phyloP scores from a whole-genome alignment of 2,797 vertebrate genomes.

The Nannoperca obscura region DNA sequence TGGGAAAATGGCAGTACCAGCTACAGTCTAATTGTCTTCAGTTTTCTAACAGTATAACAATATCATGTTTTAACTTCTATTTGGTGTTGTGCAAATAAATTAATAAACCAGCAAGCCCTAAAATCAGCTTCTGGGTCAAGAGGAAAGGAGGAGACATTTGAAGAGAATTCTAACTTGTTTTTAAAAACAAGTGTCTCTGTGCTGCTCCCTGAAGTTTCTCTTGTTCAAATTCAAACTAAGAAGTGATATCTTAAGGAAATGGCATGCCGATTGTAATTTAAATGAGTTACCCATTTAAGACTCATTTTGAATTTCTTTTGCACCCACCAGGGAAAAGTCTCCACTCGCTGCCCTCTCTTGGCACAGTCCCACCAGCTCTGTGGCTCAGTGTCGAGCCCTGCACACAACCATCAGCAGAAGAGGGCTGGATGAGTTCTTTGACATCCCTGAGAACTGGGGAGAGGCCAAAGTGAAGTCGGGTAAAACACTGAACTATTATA shows the following conservation, averaged over 20 bases:
- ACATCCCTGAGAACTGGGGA: conserved; percentile 93
- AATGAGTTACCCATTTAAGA: background rate
- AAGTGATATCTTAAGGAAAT: background rate
- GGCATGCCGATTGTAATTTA: background rate
- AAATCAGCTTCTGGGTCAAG: background rate
- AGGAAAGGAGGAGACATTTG: background rate
- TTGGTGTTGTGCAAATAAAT: background rate
- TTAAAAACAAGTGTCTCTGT: background rate
- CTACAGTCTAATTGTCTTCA: background rate
- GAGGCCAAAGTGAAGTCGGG: conserved; percentile 92
- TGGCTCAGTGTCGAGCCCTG: conserved; percentile 77
- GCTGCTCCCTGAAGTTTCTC: background rate
- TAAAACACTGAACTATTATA: conserved; percentile 61
- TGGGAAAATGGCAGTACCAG: background rate
- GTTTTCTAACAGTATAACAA: background rate
- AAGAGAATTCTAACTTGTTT: background rate
- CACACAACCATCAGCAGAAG: conserved; percentile 85
- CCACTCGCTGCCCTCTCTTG: background rate
- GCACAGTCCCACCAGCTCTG: conserved; percentile 28
- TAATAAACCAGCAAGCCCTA: background rate
- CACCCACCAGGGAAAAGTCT: conserved; percentile 44
- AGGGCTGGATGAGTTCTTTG: conserved; percentile 95
- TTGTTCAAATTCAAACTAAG: background rate
- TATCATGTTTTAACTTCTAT: background rate
- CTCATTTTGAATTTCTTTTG: conserved; percentile 18